Conservation (phyloP, 1,140 invertebrate species). For the Pogonomyrmex barbatus region DNA sequence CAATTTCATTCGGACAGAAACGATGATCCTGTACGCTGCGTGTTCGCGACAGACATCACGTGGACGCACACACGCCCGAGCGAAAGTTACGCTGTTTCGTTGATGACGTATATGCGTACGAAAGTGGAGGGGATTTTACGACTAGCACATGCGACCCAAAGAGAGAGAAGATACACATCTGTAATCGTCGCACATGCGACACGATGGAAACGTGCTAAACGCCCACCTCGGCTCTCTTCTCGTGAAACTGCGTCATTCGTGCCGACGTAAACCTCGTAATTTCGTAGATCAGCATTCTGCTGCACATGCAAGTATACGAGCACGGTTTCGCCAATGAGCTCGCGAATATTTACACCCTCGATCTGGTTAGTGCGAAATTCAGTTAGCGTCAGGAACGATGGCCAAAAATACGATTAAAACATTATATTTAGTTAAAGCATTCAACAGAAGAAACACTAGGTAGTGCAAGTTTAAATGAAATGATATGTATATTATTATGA, state of each 20-base stretch:
- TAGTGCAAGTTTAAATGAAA: too few species aligned
- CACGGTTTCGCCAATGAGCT: neutral
- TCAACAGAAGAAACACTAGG: neutral
- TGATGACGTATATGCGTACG: slow-evolving; percentile 54
- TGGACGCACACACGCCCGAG: neutral
- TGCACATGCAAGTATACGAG: neutral
- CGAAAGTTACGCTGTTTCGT: slow-evolving; percentile 62
- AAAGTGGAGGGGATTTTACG: slow-evolving; percentile 22
- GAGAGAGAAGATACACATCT: slow-evolving; percentile 1
- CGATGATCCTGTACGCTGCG: slow-evolving; percentile 12
- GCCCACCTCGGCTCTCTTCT: slow-evolving; percentile 49
- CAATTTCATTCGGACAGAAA: slow-evolving; percentile 24
- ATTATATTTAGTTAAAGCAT: slow-evolving; percentile 37
- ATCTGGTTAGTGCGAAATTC: slow-evolving; percentile 16
- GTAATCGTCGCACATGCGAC: slow-evolving; percentile 24
- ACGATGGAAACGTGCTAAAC: slow-evolving; percentile 42
- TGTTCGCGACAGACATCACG: neutral
- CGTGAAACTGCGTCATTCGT: slow-evolving; percentile 65
- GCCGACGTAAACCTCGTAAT: slow-evolving; percentile 62
- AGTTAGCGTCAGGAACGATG: neutral
- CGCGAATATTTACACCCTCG: slow-evolving; percentile 37
- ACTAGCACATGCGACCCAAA: slow-evolving; percentile 25
- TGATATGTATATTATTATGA: neutral
- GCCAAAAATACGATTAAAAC: slow-evolving; percentile 35
- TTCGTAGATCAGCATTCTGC: slow-evolving; percentile 37